Evolutionary conservation across 2,113 vertebrate genomes (phyloP), one percentile per base, ranked within the genome.

Genomic region (Pungitius pungitius): DNA sequence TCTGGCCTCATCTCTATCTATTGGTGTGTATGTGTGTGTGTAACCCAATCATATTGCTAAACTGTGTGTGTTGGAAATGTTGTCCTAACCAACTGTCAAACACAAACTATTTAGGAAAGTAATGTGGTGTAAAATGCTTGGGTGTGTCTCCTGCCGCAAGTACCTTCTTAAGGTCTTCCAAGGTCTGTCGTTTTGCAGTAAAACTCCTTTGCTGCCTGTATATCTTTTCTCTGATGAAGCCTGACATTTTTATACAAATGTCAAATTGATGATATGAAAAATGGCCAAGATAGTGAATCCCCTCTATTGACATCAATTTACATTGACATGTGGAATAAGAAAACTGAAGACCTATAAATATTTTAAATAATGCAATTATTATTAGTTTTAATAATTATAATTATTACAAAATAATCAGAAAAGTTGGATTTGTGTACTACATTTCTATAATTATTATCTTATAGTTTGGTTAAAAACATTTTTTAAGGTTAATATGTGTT

Each of bases 11-110:
- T 47, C 24, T 26, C 13, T 33, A 51, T 57, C 27, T 47, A 8
- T n/a, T 58, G 12, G 8, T 55, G 37, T 56, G 43, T 49, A 27
- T 66, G 26, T 66, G 42, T 70, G 68, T 22, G 58, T 67, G 80
- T 65, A 80, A 83, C 73, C 40, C 30, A 64, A 77, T 57, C 69
- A 64, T 18, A 40, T 15, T 55, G 55, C 68, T 18, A 57, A 82
- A 73, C 30, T 82, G 83, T 69, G 69, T 61, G 80, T 63, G 35
- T 42, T 69, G 27, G 68, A 88, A 85, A 87, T 85, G 71, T 39
- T 49, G 64, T 24, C 67, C 43, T 77, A 85, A 89, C 84, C 80
- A 87, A 84, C 69, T 78, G 70, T 79, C 82, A 80, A 70, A 78
- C 78, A 59, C 56, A 43, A 75, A 64, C 66, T 80, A 73, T 72